Base-by-base conservation (phyloP, 2,797 vertebrate genomes). In the Trachurus trachurus region DNA sequence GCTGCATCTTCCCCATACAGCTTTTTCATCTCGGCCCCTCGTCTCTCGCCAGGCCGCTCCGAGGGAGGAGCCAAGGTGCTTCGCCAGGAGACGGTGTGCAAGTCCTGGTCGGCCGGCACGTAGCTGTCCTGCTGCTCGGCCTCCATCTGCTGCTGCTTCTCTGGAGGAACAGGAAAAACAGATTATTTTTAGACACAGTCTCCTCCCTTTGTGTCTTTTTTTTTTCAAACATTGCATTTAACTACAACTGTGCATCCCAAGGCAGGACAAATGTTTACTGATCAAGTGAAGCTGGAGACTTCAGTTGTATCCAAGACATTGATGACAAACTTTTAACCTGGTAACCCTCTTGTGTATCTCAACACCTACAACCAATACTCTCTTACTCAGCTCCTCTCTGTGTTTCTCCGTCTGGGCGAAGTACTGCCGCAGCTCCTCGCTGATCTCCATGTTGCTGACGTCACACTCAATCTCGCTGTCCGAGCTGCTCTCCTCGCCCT, bases 391-490 rank as follows among this genome's bases (percentile, higher is more conserved):
- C 59, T 99, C 98, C 66, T 97, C 96, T 78, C 84, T 88, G 93
- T 99, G 98, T 42, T 83, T 93, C 85, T 99, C 98, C 0, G 98
- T 99, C 87, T 98, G 93, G 17, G 96, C 97, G 54, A 99, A 99
- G 89, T 96, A 99, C 88, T 98, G 93, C 5, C 98, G 96, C 17
- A 99, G 96, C 87, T 99, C 98, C 22, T 99, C 96, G 0, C 97
- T 98, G 93, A 99, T 99, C 85, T 98, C 98, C 98, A 99, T 98
- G 92, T 97, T 96, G 92, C 95, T 98, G 87, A 98, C 85, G 9
- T 99, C 97, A 19, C 95, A 98, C 62, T 98, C 98, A 9, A 98
- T 94, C 37, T 93, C 95, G 1, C 95, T 94, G 37, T 95, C 94
- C 0, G 96, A 97, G 87, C 96, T 96, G 0, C 89, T 90, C 39